phyloP scores from a whole-genome alignment of 1,140 invertebrate genomes.

The Saccostrea echinata region DNA sequence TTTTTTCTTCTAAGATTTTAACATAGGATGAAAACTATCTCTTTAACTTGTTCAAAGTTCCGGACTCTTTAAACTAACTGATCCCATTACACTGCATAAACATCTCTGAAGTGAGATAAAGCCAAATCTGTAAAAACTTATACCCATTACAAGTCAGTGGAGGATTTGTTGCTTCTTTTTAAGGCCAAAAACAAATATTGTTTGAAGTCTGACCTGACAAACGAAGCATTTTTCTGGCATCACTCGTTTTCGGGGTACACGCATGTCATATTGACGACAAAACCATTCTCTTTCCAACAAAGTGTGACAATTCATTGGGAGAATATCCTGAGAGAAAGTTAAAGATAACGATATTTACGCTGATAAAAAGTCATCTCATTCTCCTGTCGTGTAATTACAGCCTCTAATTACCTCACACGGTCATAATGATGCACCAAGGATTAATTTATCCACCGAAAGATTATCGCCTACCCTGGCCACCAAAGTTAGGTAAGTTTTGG shows the following conservation, averaged over 20 bases:
- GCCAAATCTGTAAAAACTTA: background rate
- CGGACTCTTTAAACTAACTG: background rate
- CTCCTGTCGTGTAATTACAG: constrained; percentile 30
- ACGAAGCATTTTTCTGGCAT: constrained; percentile 23
- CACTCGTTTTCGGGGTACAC: constrained; percentile 10
- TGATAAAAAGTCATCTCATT: constrained; percentile 37
- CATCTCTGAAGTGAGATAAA: background rate
- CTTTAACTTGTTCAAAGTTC: background rate
- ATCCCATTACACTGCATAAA: background rate
- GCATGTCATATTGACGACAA: constrained; percentile 18
- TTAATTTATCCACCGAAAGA: constrained; percentile 17
- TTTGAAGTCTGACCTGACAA: constrained; percentile 28
- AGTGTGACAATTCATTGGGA: constrained; percentile 21
- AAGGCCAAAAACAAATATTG: constrained; percentile 20
- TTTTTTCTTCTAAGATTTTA: no score
- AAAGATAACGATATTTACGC: constrained; percentile 21
- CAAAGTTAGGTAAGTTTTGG: constrained; percentile 10
- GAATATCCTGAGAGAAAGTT: constrained; percentile 32
- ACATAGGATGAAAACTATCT: background rate
- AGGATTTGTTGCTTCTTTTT: constrained; percentile 14
- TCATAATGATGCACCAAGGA: constrained; percentile 5
- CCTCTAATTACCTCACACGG: background rate
- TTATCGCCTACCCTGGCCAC: constrained; percentile 13
- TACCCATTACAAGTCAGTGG: background rate
- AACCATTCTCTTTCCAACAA: constrained; percentile 8